Conservation (phyloP, 2,888 invertebrate genomes). For the Chrysina gloriosa region DNA sequence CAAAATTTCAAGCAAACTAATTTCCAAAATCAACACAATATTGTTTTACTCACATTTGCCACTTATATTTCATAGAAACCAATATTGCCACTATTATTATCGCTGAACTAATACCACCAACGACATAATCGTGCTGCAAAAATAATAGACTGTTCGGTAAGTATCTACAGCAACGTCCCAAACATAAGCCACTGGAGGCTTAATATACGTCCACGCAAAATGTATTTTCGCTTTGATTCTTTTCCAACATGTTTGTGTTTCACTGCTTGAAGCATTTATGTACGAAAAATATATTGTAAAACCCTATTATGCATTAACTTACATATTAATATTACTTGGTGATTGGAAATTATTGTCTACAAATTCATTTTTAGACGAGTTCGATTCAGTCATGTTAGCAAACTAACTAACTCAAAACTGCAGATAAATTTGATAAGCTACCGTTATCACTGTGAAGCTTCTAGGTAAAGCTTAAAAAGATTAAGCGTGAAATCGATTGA, state of each 20-base stretch:
- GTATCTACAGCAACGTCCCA: constrained; percentile 13
- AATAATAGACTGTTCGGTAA: background rate
- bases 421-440: background rate
- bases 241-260: background rate
- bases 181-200: constrained; percentile 16
- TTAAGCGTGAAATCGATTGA: too few species aligned
- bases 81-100: constrained; percentile 4
- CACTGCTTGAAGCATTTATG: background rate
- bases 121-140: background rate
- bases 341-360: background rate
- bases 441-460: background rate
- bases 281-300: background rate
- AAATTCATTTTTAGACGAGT: background rate
- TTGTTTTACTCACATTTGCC: constrained; percentile 17
- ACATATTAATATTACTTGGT: background rate
- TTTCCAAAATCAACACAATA: background rate
- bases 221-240: background rate
- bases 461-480: background rate
- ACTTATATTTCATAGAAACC: constrained; percentile 22
- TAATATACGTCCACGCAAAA: constrained; percentile 18
- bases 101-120: constrained; percentile 2
- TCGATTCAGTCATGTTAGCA: background rate
- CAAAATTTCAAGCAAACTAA: too few species aligned
- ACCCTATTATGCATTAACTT: background rate
- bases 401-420: background rate